These are phyloP conservation scores for Porites lobata DNA, from an alignment of 92 coral and sea anemone genomes.

Conservation along the genomic window DNA sequence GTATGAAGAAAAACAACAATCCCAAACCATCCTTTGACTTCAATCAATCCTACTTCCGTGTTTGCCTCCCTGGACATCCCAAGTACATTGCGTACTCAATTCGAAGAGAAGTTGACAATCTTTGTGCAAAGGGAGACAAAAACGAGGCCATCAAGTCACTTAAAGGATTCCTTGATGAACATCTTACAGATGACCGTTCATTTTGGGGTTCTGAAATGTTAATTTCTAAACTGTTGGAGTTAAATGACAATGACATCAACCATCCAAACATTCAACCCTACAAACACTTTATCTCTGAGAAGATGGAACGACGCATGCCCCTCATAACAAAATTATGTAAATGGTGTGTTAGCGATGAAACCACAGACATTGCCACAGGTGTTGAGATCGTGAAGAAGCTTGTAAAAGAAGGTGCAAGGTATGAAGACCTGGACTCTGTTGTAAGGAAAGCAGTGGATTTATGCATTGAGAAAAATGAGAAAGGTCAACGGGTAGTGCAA, in stretches of 20 bases:
- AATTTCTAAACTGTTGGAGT: conserved; percentile 59
- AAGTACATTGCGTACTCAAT: conserved; percentile 63
- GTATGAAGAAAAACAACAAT: conserved; percentile 76
- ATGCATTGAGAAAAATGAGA: conserved; percentile 24
- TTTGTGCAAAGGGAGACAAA: conserved; percentile 76
- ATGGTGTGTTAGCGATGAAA: conserved; percentile 48
- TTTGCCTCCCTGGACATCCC: conserved; percentile 84
- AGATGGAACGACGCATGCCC: conserved; percentile 45
- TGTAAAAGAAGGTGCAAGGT: conserved; percentile 64
- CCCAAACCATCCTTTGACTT: conserved; percentile 73
- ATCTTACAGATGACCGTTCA: conserved; percentile 47
- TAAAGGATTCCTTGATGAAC: conserved; percentile 57
- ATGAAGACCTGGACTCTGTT: conserved; percentile 58
- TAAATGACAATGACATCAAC: conserved; percentile 45
- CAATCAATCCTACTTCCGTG: conserved; percentile 60
- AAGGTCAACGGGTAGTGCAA: conserved; percentile 2
- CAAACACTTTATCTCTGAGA: conserved; percentile 15
- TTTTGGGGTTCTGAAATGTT: conserved; percentile 36
- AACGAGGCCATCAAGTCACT: conserved; percentile 63
- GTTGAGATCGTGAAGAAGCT: conserved; percentile 53
- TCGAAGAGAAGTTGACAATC: conserved; percentile 60
- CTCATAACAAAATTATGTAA: conserved; percentile 46
- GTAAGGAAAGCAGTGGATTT: conserved; percentile 37
- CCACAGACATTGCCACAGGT: conserved; percentile 53
- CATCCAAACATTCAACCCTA: conserved; percentile 60